Percentiles rank a stretch among this genome's conserved stretches.
Conservation (phyloP, 2,113 vertebrate genomes). For the Conger conger region DNA sequence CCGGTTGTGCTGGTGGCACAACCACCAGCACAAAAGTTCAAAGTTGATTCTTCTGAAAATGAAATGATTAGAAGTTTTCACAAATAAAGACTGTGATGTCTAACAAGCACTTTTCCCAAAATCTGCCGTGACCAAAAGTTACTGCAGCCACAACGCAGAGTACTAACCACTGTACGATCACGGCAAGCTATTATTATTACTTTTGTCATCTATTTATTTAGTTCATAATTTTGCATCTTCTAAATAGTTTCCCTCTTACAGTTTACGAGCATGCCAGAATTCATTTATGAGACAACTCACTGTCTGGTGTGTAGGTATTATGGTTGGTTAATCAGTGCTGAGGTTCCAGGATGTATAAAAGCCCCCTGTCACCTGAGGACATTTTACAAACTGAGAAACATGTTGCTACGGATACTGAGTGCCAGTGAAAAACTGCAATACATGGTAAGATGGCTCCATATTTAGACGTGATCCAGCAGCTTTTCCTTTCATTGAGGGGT, state of each 20-base stretch:
- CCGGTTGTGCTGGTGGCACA: too few species aligned
- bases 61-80: too few species aligned
- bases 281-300: conserved; percentile 27
- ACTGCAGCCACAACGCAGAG: conserved; percentile 42
- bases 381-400: not conserved
- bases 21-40: too few species aligned
- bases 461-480: not conserved
- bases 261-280: conserved; percentile 9
- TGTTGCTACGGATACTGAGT: not conserved
- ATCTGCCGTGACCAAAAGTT: conserved; percentile 40
- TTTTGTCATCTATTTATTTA: too few species aligned
- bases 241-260: not conserved
- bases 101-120: too few species aligned
- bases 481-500: not conserved
- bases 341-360: conserved; percentile 35
- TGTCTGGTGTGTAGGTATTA: not conserved
- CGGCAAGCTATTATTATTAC: not conserved
- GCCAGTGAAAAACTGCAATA: not conserved
- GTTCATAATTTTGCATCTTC: not conserved
- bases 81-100: too few species aligned
- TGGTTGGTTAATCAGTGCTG: conserved; percentile 53
- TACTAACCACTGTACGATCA: conserved; percentile 41
- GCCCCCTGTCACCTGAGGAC: not conserved
- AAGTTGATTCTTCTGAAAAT: too few species aligned
- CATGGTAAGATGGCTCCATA: not conserved